These are phyloP conservation scores for Amiota communis DNA, from an alignment of 2,888 invertebrate species.

Conservation along the genomic window DNA sequence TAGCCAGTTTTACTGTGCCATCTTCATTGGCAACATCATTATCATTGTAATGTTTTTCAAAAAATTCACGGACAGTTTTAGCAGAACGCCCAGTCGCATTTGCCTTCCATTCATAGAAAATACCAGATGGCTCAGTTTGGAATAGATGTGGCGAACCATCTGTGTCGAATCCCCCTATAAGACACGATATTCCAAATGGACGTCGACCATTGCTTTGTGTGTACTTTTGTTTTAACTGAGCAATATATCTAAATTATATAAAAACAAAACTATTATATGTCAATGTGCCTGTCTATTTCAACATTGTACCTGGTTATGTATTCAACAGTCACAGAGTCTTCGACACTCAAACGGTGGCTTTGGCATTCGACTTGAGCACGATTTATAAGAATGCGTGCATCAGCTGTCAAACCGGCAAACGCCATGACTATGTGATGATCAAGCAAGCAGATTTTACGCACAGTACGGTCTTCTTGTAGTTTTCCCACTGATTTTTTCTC, in stretches of 20 bases:
- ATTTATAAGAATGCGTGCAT: constrained; percentile 98
- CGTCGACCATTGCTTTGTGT: constrained; percentile 99
- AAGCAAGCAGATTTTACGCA: constrained; percentile 95
- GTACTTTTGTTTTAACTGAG: constrained; percentile 93
- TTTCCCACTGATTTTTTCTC: constrained; percentile 99
- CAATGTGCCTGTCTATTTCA: not conserved
- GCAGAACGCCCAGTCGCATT: constrained; percentile 99
- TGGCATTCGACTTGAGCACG: constrained; percentile 99
- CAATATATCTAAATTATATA: constrained; percentile 76
- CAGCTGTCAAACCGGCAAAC: constrained; percentile 98
- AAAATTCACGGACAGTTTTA: constrained; percentile 97
- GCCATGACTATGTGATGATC: constrained; percentile 99
- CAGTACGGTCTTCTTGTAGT: constrained; percentile 98
- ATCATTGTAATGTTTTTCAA: constrained; percentile 95
- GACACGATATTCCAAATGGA: constrained; percentile 98
- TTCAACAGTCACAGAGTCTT: constrained; percentile 98
- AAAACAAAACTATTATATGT: not conserved
- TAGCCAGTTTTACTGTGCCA: constrained; percentile 94
- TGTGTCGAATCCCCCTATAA: constrained; percentile 98
- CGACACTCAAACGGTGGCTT: constrained; percentile 97
- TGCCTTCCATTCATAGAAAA: constrained; percentile 99
- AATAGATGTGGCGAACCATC: constrained; percentile 97
- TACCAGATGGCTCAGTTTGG: constrained; percentile 99
- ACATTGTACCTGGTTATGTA: constrained; percentile 83
- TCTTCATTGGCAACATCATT: constrained; percentile 88